Conservation (phyloP, 2,113 vertebrate genomes). For the Pelusios castaneus region DNA sequence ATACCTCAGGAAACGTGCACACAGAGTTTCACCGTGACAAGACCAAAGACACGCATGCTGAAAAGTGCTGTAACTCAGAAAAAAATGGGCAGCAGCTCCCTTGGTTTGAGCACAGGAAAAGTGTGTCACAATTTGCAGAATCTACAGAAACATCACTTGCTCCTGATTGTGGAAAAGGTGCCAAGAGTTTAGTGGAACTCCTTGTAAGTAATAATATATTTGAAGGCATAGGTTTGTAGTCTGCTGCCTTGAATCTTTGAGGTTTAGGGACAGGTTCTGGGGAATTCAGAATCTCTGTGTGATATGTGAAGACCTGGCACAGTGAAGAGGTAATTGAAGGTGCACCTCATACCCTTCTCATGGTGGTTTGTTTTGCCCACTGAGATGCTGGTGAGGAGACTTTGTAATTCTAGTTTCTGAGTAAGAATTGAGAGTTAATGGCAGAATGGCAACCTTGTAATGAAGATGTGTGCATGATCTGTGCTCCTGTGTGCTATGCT, state of each 20-base stretch:
- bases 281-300: background rate
- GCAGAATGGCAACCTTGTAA: background rate
- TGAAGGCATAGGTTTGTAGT: background rate
- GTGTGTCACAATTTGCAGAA: constrained; percentile 74
- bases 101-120: constrained; percentile 84
- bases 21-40: constrained; percentile 82
- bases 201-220: constrained; percentile 83
- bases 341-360: accelerated
- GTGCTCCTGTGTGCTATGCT: constrained; percentile 19
- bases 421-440: background rate
- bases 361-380: background rate
- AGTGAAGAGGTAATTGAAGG: accelerated
- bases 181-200: constrained; percentile 91
- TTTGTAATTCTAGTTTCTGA: background rate
- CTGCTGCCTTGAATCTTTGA: background rate
- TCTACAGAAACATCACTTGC: constrained; percentile 75
- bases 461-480: background rate
- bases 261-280: background rate
- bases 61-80: constrained; percentile 81
- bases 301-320: accelerated
- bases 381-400: background rate
- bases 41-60: constrained; percentile 87
- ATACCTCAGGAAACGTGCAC: constrained; percentile 77
- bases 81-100: constrained; percentile 84
- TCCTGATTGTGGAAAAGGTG: constrained; percentile 78